Conservation (phyloP, 1,140 invertebrate genomes). For the Ectropis grisescens region DNA sequence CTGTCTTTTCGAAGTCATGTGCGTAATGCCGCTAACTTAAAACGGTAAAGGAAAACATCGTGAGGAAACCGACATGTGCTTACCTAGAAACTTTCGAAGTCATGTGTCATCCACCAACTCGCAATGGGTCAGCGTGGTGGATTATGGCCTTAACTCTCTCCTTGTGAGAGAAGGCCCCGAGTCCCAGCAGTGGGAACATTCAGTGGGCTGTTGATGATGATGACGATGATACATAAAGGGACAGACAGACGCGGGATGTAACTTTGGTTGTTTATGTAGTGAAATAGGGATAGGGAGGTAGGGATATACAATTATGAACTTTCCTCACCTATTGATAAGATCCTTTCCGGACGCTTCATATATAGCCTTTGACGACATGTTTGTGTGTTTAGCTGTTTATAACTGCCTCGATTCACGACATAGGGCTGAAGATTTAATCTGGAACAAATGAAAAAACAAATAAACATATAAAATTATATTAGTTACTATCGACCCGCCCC, state of each 20-base stretch:
- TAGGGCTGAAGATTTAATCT: constrained; percentile 27
- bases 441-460: constrained; percentile 12
- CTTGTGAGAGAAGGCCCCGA: neutral
- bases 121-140: no score
- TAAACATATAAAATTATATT: neutral
- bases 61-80: no score
- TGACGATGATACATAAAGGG: neutral
- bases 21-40: no score
- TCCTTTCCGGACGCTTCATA: constrained; percentile 96
- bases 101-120: no score
- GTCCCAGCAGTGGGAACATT: neutral
- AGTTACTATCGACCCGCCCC: no score
- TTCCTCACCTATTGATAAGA: constrained; percentile 81
- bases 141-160: no score
- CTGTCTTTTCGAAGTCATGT: no score
- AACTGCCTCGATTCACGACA: constrained; percentile 24
- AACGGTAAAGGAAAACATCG: no score
- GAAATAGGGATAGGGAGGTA: no score
- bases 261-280: no score
- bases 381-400: constrained; percentile 17
- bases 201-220: no score
- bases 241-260: neutral
- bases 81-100: no score
- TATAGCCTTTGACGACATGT: constrained; percentile 98
- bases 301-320: neutral